Evolutionary conservation across 2,797 vertebrate species (phyloP), one percentile per base, ranked within the genome.

Genomic region (Euphonia xanthogaster): DNA sequence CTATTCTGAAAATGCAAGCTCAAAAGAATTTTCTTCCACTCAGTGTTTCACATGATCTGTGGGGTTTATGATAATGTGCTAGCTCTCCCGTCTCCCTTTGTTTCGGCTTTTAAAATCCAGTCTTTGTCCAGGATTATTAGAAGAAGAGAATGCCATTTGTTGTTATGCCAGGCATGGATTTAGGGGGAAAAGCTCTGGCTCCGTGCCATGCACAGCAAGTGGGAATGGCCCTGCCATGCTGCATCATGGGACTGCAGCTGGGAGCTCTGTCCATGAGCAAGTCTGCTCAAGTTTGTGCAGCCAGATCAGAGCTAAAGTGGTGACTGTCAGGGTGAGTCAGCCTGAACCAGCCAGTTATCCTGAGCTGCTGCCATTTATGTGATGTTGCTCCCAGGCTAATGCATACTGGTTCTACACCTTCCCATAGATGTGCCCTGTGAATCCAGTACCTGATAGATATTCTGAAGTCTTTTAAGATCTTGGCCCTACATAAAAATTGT

Each of bases 1-100:
- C 86, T 91, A 94, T 94, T 96, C 81, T 65, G 86, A 96, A 96
- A 94, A 95, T 75, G 92, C 94, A 96, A 92, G 37, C 88, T 94
- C 86, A 82, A 88, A 96, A 87, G 86, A 94, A 92, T 96, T 96
- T 91, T 94, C 58, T 94, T 90, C 88, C 42, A 73, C 37, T 90
- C 57, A 27, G 19, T 89, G 65, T 91, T 96, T 94, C 94, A 96
- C 86, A 83, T 95, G 92, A 94, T 92, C 68, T 68, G 31, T 62
- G 80, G 91, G 86, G 35, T 94, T 93, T 94, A 81, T 89, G 84
- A n/a, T 96, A 93, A 95, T 88, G 91, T 88, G 78, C 86, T 87
- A 51, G 61, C 78, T 92, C 84, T 92, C 88, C 84, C 86, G 78
- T 77, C 68, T 96, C 50, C 65, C 72, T 89, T 97, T 96, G 95